Evolutionary conservation across 2,888 invertebrate genomes (phyloP), one percentile per base, ranked within the genome.

Genomic region (Tuberolachnus salignus): DNA sequence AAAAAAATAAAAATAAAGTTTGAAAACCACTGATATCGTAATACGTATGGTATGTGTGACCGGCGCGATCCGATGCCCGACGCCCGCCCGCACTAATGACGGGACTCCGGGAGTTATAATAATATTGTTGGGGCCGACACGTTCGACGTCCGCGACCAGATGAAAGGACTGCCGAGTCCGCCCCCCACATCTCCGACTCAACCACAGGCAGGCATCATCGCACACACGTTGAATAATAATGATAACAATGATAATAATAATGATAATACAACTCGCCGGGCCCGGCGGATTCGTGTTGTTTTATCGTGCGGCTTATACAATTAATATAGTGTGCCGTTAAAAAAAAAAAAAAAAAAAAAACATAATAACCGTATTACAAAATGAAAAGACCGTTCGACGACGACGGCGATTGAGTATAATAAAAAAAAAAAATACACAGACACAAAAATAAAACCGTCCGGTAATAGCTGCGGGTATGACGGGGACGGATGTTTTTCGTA

Each of bases 31-130:
- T n/a, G n/a, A n/a, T n/a, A n/a, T n/a, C n/a, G n/a, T n/a, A n/a
- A n/a, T n/a, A n/a, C n/a, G n/a, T n/a, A n/a, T n/a, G n/a, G n/a
- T n/a, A n/a, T n/a, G n/a, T n/a, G n/a, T n/a, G n/a, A n/a, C n/a
- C 34, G 34, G 6, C 6, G 34, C 34, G 34, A 34, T 34, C n/a
- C n/a, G 34, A 34, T 34, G 34, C 6, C 34, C 34, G 34, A 34
- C 34, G 34, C 6, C 34, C 34, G 13, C 67, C n/a, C 26, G n/a
- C 67, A 13, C 67, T 67, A 67, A 67, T 67, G 67, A 69, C 51
- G 51, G n/a, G n/a, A n/a, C n/a, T 69, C n/a, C 26, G 1, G 9
- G 3, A 14, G 26, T 59, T n/a, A 67, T 67, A 67, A 67, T 67
- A 51, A 51, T 51, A 67, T 51, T 51, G 26, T n/a, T 23, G 46